These are phyloP conservation scores for Hemiprocne comata DNA, from an alignment of 2,113 vertebrate species.

Conservation along the genomic window DNA sequence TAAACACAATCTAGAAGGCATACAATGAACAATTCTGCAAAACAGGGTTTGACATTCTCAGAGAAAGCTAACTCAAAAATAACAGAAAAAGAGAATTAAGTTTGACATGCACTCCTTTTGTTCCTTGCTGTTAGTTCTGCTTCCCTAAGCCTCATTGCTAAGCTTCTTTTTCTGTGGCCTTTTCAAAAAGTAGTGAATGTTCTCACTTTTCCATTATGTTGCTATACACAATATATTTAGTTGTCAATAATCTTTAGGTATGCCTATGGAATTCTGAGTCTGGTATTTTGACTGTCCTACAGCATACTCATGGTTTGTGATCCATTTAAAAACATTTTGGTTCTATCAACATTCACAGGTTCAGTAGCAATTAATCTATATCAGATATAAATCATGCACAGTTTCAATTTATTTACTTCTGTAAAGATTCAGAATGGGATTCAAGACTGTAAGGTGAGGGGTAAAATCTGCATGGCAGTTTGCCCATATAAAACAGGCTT, in stretches of 20 bases:
- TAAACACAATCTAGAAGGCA: constrained; percentile 12
- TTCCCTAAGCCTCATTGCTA: not conserved
- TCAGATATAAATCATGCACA: not conserved
- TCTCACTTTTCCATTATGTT: not conserved
- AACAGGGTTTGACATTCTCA: not conserved
- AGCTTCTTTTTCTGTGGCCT: not conserved
- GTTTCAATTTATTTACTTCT: not conserved
- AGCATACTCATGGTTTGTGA: not conserved
- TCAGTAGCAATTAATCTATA: not conserved
- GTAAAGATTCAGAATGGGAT: not conserved
- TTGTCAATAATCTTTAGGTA: not conserved
- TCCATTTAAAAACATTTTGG: not conserved
- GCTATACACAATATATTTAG: not conserved
- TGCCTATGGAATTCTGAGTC: not conserved
- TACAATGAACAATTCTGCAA: not conserved
- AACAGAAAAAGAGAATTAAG: constrained; percentile 45
- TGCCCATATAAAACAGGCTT: not conserved
- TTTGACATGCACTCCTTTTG: not conserved
- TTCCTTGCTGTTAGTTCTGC: constrained; percentile 47
- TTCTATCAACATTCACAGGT: not conserved
- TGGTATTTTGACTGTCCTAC: not conserved
- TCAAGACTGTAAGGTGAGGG: not conserved
- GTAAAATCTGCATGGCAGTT: not conserved
- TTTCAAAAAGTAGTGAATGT: not conserved
- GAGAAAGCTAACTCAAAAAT: constrained; percentile 29